Evolutionary conservation across 2,797 vertebrate genomes (phyloP), one percentile per base, ranked within the genome.

Genomic region (Muscicapa striata): DNA sequence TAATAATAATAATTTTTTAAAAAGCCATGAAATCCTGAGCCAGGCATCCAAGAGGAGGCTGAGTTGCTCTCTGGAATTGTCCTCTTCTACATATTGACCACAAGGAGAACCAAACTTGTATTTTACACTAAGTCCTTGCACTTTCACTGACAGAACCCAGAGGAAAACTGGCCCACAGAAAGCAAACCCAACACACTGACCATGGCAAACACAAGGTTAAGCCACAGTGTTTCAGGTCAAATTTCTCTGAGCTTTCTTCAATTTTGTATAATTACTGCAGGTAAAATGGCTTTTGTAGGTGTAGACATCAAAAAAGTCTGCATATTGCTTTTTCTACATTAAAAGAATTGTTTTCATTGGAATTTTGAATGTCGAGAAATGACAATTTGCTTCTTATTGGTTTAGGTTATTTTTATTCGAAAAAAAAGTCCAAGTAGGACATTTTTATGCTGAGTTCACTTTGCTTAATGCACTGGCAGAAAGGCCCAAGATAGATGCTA

Each of bases 341-440:
- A 27, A 14, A 58, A 43, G 0, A n/a, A 5, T 6, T 9, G 2
- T 68, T 72, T 85, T 55, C 24, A 40, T 5, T 55, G 26, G 8
- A 21, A 52, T 70, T 59, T 52, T 58, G 27, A 40, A 36, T 26
- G 7, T 4, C 17, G 5, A 41, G 10, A 75, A 70, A 77, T 27
- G 0, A 46, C 2, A 46, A 30, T 4, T 54, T 13, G 0, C 2
- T 40, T 11, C 3, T 18, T 38, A 12, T 36, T 14, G 5, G 11
- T 27, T 34, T 43, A 14, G 2, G 15, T 30, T 51, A 29, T 32
- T 68, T 51, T 74, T 48, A 10, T 48, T 52, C 0, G 0, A 34
- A 51, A 41, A 41, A 41, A 62, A 58, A 36, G 3, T 0, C 3
- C 11, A 15, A 32, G 1, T 15, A 4, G 19, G 15, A 55, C 2